Conservation (phyloP, 1,140 invertebrate genomes). For the Chrysopa pallens region DNA sequence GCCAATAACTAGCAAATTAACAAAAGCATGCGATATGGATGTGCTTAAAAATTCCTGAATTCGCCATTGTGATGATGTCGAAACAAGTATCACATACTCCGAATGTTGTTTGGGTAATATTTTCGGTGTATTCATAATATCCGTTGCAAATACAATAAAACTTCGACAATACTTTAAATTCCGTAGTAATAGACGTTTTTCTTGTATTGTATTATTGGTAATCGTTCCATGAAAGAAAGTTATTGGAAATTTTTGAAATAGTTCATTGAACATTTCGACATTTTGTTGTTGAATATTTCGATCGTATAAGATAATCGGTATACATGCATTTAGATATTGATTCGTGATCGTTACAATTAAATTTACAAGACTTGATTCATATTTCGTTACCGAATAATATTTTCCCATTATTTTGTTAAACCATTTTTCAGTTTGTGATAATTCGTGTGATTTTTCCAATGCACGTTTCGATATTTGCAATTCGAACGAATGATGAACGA, state of each 20-base stretch:
- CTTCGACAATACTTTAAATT: conserved; percentile 30
- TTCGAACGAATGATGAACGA: too few species aligned
- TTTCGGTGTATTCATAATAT: conserved; percentile 37
- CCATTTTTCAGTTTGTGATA: conserved; percentile 15
- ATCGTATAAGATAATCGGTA: conserved; percentile 42
- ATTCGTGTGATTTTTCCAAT: conserved; percentile 19
- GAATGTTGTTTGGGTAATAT: conserved; percentile 31
- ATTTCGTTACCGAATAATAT: conserved; percentile 18
- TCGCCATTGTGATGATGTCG: conserved; percentile 48
- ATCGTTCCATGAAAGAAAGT: conserved; percentile 38
- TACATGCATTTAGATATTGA: conserved; percentile 35
- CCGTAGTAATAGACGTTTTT: conserved; percentile 17
- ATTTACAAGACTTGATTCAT: conserved; percentile 30
- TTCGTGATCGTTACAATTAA: conserved; percentile 33
- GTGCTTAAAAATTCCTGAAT: conserved; percentile 43
- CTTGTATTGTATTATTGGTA: conserved; percentile 19
- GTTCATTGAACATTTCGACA: conserved; percentile 28
- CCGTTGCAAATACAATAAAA: conserved; percentile 42
- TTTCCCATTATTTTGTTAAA: conserved; percentile 12
- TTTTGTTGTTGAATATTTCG: conserved; percentile 29
- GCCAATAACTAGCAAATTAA: conserved; percentile 44
- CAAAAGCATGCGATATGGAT: conserved; percentile 35
- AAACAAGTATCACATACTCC: conserved; percentile 38
- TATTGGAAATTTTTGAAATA: conserved; percentile 35
- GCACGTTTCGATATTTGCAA: conserved; percentile 11